Evolutionary conservation across 1,140 invertebrate species (phyloP), one percentile per base, ranked within the genome.

Genomic region (Laodelphax striatellus): DNA sequence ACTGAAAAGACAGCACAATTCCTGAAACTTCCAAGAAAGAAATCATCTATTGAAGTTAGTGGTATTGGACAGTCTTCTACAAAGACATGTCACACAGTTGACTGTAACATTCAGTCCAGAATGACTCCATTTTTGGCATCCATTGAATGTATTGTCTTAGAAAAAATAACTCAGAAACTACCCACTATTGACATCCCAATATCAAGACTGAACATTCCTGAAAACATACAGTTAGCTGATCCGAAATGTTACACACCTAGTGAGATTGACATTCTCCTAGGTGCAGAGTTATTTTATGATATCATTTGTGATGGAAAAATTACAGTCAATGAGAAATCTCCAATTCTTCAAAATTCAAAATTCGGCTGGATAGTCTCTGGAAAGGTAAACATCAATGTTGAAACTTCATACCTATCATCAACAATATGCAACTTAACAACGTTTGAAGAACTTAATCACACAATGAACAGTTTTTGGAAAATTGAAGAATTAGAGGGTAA

Each of bases 191-290:
- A n/a, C 54, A 64, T 63, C 6, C 42, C 62, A 46, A 53, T 42
- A 34, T 16, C 56, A 17, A 21, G 21, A 1, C 50, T 64, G 3
- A 50, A 42, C 9, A 60, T 62, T 57, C 61, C 55, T 24, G 16
- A 44, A 42, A 57, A 57, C 50, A 52, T 64, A 22, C 13, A 38
- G 31, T 57, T 62, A 24, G 58, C 58, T 1, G 63, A 64, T 60
- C 58, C 61, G 19, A 42, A 24, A 24, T 64, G 62, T 34, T 13
- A 60, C 50, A 44, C 57, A 42, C 61, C 63, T 14, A 55, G 54
- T 22, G 19, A 34, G 8, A 61, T 67, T 2, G 66, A 67, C 19
- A n/a, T 67, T 52, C 52, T 67, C 5, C 54, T 67, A 8, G 46
- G 46, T 19, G 21, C 46, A 50, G 46, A 50, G 11, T 10, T 50